Percentiles rank a stretch among this genome's conserved stretches.
These are phyloP conservation scores for Pomatorhinus ruficollis DNA, from an alignment of 2,113 vertebrate species.

Conservation along the genomic window DNA sequence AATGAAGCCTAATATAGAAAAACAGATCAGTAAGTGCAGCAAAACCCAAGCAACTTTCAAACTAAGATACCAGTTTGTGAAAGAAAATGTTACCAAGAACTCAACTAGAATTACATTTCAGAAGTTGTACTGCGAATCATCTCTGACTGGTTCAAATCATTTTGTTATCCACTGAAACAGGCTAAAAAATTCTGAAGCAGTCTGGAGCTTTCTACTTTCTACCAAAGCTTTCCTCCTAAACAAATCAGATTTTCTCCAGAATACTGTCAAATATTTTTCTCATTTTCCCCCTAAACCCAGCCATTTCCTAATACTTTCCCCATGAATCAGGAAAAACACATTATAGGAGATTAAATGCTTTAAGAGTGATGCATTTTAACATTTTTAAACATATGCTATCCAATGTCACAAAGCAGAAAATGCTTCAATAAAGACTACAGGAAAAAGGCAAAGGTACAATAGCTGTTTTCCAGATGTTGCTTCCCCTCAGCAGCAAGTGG, in stretches of 20 bases:
- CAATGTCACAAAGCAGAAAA: background rate
- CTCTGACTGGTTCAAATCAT: background rate
- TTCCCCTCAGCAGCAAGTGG: constrained; percentile 12
- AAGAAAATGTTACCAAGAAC: background rate
- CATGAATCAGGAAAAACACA: background rate
- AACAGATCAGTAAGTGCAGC: background rate
- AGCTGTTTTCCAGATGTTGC: constrained; percentile 34
- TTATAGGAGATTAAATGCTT: background rate
- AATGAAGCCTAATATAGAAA: background rate
- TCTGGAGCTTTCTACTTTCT: background rate
- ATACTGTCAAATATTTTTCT: background rate
- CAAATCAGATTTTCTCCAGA: background rate
- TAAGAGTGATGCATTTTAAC: background rate
- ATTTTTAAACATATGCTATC: background rate
- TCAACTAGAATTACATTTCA: background rate
- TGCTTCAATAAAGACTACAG: background rate
- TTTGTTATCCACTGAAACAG: background rate
- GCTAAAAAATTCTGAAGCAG: background rate
- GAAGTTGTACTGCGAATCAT: background rate
- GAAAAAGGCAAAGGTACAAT: constrained; percentile 17
- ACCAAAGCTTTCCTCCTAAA: background rate
- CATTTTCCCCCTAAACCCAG: background rate
- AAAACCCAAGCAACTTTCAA: background rate
- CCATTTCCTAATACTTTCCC: background rate
- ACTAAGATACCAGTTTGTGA: background rate